A percentile compares a stretch with the other conserved stretches of the same genome.
phyloP scores from a whole-genome alignment of 2,113 vertebrate genomes.

The Mola mola region DNA sequence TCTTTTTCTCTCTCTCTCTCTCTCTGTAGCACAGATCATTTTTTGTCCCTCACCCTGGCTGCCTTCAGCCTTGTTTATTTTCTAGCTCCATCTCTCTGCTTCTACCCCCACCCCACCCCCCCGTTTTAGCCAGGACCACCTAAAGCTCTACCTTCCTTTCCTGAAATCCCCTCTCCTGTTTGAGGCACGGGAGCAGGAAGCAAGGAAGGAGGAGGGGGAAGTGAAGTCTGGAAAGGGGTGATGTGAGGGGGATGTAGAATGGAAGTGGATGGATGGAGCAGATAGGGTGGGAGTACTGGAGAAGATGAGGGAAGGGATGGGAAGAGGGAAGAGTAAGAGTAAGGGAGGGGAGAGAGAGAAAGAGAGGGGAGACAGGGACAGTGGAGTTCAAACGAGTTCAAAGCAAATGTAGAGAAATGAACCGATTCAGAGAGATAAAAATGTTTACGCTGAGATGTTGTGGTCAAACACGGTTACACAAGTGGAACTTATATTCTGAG shows the following conservation, averaged over 20 bases:
- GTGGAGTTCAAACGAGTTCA: conserved; percentile 63
- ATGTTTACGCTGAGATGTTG: conserved; percentile 31
- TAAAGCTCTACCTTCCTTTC: conserved; percentile 32
- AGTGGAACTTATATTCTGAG: neutral
- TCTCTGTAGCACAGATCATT: conserved; percentile 47
- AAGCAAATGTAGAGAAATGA: conserved; percentile 24
- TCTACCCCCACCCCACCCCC: neutral
- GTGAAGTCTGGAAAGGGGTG: conserved; percentile 7
- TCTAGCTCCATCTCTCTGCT: conserved; percentile 2
- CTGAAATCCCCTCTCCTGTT: conserved; percentile 44
- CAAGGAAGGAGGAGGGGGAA: neutral
- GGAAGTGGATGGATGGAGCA: conserved; percentile 24
- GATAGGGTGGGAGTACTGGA: conserved; percentile 22
- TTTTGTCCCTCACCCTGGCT: conserved; percentile 50
- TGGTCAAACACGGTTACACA: conserved; percentile 31
- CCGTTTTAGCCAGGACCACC: conserved; percentile 48
- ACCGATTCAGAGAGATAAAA: conserved; percentile 40
- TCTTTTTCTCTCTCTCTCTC: conserved; percentile 24
- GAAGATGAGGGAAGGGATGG: conserved; percentile 9
- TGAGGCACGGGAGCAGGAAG: neutral
- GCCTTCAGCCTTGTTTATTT: conserved; percentile 20
- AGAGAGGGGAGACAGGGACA: conserved; percentile 56
- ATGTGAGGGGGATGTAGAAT: conserved; percentile 23
- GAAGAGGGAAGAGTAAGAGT: neutral
- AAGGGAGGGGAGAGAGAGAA: neutral